These are phyloP conservation scores for Teleogryllus oceanicus DNA, from an alignment of 2,888 invertebrate species.

Conservation along the genomic window DNA sequence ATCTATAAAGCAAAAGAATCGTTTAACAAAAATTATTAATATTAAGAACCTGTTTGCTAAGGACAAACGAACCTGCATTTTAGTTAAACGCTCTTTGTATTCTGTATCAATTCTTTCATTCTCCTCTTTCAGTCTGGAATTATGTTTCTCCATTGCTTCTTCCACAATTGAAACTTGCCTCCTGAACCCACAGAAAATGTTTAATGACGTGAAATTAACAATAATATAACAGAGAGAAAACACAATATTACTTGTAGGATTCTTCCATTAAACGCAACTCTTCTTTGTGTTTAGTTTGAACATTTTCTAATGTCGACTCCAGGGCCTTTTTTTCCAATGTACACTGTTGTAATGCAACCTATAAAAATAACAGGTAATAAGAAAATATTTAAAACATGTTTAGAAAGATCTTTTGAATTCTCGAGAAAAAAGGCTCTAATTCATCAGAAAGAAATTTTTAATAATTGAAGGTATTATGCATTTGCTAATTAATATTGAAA, in stretches of 20 bases:
- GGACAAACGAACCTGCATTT: conserved; percentile 23
- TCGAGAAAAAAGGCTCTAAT: too few relatives aligned
- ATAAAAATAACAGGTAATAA: background rate
- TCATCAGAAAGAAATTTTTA: too few relatives aligned
- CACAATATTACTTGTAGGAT: conserved; percentile 28
- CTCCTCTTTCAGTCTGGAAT: conserved; percentile 59
- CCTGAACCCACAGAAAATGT: conserved; percentile 45
- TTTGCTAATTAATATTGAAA: too few relatives aligned
- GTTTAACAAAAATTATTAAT: too few relatives aligned
- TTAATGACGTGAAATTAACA: background rate
- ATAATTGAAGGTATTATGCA: too few relatives aligned
- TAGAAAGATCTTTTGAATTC: too few relatives aligned
- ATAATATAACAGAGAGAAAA: background rate
- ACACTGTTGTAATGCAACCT: background rate
- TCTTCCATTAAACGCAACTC: conserved; percentile 30
- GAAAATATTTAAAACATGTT: background rate
- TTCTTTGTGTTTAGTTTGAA: conserved; percentile 28
- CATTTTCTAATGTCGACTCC: conserved; percentile 24
- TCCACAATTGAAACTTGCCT: conserved; percentile 58
- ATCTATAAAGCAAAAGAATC: too few relatives aligned
- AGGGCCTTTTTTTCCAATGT: conserved; percentile 20
- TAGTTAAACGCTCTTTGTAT: conserved; percentile 37
- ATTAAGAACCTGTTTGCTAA: too few relatives aligned
- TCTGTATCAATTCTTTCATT: conserved; percentile 44
- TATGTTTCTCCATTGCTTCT: conserved; percentile 55